Base-by-base conservation (phyloP, 2,888 invertebrate species). In the Stenoptilia bipunctidactyla region DNA sequence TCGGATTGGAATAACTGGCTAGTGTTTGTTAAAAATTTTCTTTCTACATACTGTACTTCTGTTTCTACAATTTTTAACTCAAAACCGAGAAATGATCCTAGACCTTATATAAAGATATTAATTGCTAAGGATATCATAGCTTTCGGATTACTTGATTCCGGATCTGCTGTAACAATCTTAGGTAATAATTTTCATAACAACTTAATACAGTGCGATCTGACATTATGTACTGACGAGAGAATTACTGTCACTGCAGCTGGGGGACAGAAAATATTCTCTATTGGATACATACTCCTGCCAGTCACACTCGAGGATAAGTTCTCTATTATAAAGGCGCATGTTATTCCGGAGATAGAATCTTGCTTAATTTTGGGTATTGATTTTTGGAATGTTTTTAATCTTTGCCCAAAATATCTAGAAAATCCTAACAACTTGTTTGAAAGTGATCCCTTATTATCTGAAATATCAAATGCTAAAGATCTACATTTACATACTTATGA, bases 1-100 rank as follows among this genome's bases (percentile, higher is more conserved):
- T 9, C 14, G 1, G 50, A 50, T 6, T 47, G 48, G 50, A 15
- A 40, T 2, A 15, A 42, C 15, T 50, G 50, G 50, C 14, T 48
- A 13, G n/a, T n/a, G n/a, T 34, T 35, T 33, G 9, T 47, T 13
- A 39, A 41, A 27, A 34, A 27, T n/a, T 47, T 40, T 38, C 44
- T 42, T 44, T 12, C 15, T 15, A 34, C 13, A 5, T 41, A 40
- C 25, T n/a, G n/a, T n/a, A n/a, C n/a, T n/a, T 36, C 30, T 14
- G 27, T 36, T 15, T 13, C 42, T 39, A 13, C 47, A 41, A 40
- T 47, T 40, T 36, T 43, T 14, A 5, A 42, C 10, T 9, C 10
- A 13, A 40, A 34, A 35, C 38, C 38, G 10, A 8, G 8, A 10
- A 33, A 42, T 15, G 43, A 47, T 15, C 13, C 38, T 38, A 27